These are phyloP conservation scores for Toxotes jaculatrix DNA, from an alignment of 2,113 vertebrate genomes.

Conservation along the genomic window DNA sequence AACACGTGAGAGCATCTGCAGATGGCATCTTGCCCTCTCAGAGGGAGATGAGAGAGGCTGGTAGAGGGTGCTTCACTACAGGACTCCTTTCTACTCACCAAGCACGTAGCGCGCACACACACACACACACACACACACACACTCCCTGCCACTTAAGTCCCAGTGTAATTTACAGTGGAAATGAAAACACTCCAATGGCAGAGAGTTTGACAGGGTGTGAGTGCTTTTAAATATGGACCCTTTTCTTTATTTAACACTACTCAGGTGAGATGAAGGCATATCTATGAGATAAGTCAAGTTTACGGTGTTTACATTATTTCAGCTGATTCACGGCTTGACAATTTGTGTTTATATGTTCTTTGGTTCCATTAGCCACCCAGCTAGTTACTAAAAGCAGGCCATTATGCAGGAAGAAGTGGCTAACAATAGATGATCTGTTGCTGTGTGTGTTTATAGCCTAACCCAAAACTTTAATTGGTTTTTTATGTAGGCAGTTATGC, in stretches of 20 bases:
- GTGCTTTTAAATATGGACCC: slow-evolving; percentile 62
- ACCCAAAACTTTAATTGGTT: slow-evolving; percentile 30
- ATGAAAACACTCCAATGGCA: slow-evolving; percentile 65
- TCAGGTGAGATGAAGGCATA: slow-evolving; percentile 64
- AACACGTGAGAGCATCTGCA: slow-evolving; percentile 46
- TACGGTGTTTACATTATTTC: slow-evolving; percentile 49
- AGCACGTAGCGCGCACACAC: slow-evolving; percentile 28
- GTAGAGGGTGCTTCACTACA: slow-evolving; percentile 54
- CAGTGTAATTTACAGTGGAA: slow-evolving; percentile 75
- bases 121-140: slow-evolving; percentile 26
- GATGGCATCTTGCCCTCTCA: slow-evolving; percentile 54
- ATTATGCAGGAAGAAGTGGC: slow-evolving; percentile 8
- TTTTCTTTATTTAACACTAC: slow-evolving; percentile 65
- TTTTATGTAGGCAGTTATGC: slow-evolving; percentile 29
- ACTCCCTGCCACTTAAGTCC: slow-evolving; percentile 49
- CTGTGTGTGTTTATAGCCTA: slow-evolving; percentile 28
- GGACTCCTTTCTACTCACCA: slow-evolving; percentile 42
- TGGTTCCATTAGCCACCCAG: slow-evolving; percentile 42
- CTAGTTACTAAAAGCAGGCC: slow-evolving; percentile 7
- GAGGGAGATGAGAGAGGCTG: slow-evolving; percentile 53
- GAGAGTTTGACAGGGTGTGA: slow-evolving; percentile 59
- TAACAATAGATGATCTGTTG: slow-evolving; percentile 48
- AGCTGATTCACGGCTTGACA: slow-evolving; percentile 7
- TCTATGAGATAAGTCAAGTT: slow-evolving; percentile 20
- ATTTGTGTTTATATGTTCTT: background rate